Conservation (phyloP, 2,113 vertebrate species). For the Xiphias gladius region DNA sequence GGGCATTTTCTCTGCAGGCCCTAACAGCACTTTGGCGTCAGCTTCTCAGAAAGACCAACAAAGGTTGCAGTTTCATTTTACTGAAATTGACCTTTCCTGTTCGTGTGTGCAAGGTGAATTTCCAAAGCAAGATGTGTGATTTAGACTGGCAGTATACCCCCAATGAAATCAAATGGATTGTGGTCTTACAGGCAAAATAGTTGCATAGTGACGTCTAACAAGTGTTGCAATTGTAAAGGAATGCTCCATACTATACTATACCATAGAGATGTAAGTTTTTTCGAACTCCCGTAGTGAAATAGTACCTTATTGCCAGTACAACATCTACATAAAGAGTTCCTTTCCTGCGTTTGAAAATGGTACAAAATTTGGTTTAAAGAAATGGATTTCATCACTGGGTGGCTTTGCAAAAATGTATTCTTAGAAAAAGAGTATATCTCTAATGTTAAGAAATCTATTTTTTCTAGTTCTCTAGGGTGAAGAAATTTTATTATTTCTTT, state of each 20-base stretch:
- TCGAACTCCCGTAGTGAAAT: not conserved
- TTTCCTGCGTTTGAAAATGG: not conserved
- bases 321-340: not conserved
- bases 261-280: not conserved
- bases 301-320: not conserved
- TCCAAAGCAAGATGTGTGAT: not conserved
- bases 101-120: conserved; percentile 11
- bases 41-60: conserved; percentile 35
- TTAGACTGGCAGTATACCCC: not conserved
- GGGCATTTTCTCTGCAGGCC: conserved; percentile 18
- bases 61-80: conserved; percentile 29
- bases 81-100: conserved; percentile 25
- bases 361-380: not conserved
- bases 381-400: not conserved
- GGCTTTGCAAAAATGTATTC: not conserved
- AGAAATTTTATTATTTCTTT: not conserved
- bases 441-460: not conserved
- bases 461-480: not conserved
- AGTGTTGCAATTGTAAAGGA: not conserved
- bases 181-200: not conserved
- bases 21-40: conserved; percentile 35
- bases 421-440: not conserved
- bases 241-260: not conserved
- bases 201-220: not conserved
- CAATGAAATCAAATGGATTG: not conserved